phyloP scores from a whole-genome alignment of 2,113 vertebrate species.

The Romanogobio albipinnatus region DNA sequence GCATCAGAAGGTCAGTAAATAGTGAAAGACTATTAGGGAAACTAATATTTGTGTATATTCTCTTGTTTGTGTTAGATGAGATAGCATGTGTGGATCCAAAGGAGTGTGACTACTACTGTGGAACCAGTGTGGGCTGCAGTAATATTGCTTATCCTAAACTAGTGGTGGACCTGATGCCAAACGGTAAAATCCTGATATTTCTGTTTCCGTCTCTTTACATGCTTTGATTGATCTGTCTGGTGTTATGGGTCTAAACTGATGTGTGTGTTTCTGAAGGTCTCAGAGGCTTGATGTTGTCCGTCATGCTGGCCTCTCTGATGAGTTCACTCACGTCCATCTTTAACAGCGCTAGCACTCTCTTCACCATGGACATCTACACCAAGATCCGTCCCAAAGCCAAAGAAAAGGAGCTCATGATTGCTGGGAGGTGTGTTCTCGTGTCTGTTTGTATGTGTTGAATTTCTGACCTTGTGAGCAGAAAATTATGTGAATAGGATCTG shows the following conservation, averaged over 20 bases:
- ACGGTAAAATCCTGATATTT: conserved; percentile 74
- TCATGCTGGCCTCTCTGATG: conserved; percentile 97
- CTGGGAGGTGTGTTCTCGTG: conserved; percentile 75
- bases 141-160: conserved; percentile 93
- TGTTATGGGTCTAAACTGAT: conserved; percentile 36
- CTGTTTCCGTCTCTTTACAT: background rate
- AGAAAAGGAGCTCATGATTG: conserved; percentile 92
- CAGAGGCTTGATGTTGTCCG: conserved; percentile 91
- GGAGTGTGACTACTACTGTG: conserved; percentile 77
- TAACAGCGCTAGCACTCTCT: conserved; percentile 94
- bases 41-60: background rate
- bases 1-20: background rate
- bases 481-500: background rate
- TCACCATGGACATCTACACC: conserved; percentile 96
- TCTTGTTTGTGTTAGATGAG: conserved; percentile 73
- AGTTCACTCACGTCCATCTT: conserved; percentile 98
- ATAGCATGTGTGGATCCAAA: conserved; percentile 85
- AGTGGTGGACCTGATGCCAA: conserved; percentile 93
- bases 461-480: background rate
- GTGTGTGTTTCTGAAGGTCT: conserved; percentile 77
- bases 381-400: conserved; percentile 77
- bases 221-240: background rate
- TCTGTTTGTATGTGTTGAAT: background rate
- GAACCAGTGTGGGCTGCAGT: conserved; percentile 83
- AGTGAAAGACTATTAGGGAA: background rate